Conservation (phyloP, 2,888 invertebrate species). For the Drosophila prolongata region DNA sequence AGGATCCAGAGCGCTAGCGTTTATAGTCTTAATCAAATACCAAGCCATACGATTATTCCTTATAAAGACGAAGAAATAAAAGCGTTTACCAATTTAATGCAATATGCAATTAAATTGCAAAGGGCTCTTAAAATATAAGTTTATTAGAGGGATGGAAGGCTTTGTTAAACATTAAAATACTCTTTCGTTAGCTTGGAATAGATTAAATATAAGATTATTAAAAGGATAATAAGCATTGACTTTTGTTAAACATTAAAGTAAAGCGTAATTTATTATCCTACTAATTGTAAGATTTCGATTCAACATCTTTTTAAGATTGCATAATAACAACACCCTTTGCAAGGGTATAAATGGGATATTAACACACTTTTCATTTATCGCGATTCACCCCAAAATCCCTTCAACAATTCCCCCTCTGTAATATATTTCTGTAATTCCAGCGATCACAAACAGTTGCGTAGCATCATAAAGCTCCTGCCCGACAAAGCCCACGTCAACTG, state of each 20-base stretch:
- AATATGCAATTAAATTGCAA: not conserved
- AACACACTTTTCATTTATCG: no score
- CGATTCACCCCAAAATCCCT: no score
- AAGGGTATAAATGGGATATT: no score
- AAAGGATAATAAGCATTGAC: no score
- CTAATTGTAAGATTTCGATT: no score
- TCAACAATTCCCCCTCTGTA: not conserved
- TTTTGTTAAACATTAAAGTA: no score
- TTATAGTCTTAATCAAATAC: conserved; percentile 24
- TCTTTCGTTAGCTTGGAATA: not conserved
- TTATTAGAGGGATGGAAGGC: not conserved
- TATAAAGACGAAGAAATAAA: conserved; percentile 5
- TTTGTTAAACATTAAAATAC: not conserved
- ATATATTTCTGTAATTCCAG: not conserved
- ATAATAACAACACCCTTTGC: no score
- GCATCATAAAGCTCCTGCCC: not conserved
- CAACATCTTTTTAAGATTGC: no score
- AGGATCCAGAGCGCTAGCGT: conserved; percentile 17
- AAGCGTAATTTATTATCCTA: no score
- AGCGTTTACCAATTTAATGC: conserved; percentile 9
- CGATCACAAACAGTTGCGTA: conserved; percentile 5
- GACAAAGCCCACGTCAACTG: not conserved
- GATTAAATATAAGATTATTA: no score
- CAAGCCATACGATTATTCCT: not conserved
- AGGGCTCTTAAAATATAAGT: not conserved